These are phyloP conservation scores for Pyrocoelia pectoralis DNA, from an alignment of 2,888 invertebrate species.

Conservation along the genomic window DNA sequence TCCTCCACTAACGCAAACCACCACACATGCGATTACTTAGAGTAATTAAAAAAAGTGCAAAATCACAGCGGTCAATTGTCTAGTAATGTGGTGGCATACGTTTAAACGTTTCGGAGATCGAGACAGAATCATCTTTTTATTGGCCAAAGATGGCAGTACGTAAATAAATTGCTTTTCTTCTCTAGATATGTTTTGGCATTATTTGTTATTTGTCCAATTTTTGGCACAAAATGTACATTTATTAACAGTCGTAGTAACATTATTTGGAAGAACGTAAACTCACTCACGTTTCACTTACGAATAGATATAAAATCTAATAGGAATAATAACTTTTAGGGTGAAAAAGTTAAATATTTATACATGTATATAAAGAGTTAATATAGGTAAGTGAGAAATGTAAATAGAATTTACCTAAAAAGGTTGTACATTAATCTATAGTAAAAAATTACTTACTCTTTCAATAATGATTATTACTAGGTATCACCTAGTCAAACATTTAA, in stretches of 20 bases:
- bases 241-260: slow-evolving; percentile 4
- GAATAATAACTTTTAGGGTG: slow-evolving; percentile 22
- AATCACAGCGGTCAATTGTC: slow-evolving; percentile 32
- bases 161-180: slow-evolving; percentile 14
- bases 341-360: slow-evolving; percentile 19
- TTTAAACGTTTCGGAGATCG: neutral
- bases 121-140: neutral
- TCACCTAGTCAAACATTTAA: slow-evolving; percentile 16
- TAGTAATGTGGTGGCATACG: slow-evolving; percentile 22
- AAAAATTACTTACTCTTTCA: slow-evolving; percentile 53
- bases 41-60: slow-evolving; percentile 24
- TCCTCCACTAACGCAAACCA: slow-evolving; percentile 19
- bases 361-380: slow-evolving; percentile 40
- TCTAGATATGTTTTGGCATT: slow-evolving; percentile 25
- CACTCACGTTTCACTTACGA: slow-evolving; percentile 5
- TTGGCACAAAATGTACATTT: slow-evolving; percentile 30
- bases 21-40: slow-evolving; percentile 15
- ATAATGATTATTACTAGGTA: slow-evolving; percentile 45
- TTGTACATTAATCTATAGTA: slow-evolving; percentile 52
- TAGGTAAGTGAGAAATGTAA: slow-evolving; percentile 28
- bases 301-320: slow-evolving; percentile 28
- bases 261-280: slow-evolving; percentile 28
- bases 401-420: slow-evolving; percentile 51
- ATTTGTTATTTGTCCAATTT: slow-evolving; percentile 27
- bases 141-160: slow-evolving; percentile 16